Evolutionary conservation across 2,888 invertebrate genomes (phyloP).

Genomic region (Caenorhabditis sp.): DNA sequence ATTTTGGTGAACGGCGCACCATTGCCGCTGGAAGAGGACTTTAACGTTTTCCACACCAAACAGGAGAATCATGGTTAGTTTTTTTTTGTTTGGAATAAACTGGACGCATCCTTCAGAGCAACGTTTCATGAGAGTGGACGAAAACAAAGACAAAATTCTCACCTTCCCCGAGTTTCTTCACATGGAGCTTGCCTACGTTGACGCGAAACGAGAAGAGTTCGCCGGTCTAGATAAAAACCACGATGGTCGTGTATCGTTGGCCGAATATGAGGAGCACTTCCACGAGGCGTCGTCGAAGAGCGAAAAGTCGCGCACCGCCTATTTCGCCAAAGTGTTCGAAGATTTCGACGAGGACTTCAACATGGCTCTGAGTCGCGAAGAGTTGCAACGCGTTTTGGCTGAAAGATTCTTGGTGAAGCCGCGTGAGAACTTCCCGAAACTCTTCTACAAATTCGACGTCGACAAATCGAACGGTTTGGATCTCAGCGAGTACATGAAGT

Average conservation of each 20-base stretch:
- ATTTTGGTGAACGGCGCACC: neutral
- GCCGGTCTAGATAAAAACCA: conserved; percentile 57
- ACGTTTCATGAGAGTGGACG: conserved; percentile 58
- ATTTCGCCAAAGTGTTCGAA: conserved; percentile 65
- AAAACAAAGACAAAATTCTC: conserved; percentile 53
- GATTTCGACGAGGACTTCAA: conserved; percentile 64
- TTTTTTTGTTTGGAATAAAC: no score
- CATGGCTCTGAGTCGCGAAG: conserved; percentile 54
- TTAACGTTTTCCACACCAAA: conserved; percentile 42
- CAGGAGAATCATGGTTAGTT: conserved; percentile 44
- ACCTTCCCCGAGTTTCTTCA: conserved; percentile 65
- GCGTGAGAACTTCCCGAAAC: conserved; percentile 57
- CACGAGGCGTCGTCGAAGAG: conserved; percentile 54
- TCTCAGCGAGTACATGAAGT: conserved; percentile 60
- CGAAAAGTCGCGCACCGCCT: conserved; percentile 56
- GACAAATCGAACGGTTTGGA: conserved; percentile 62
- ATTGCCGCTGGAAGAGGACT: conserved; percentile 32
- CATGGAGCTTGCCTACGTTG: conserved; percentile 63
- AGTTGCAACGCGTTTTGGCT: conserved; percentile 55
- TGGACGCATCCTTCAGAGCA: conserved; percentile 52
- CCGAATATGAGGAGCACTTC: conserved; percentile 60
- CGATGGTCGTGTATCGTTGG: conserved; percentile 56
- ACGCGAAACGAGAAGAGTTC: conserved; percentile 65
- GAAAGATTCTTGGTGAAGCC: conserved; percentile 63
- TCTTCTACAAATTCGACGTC: conserved; percentile 59